Percentiles rank a stretch among this genome's conserved stretches.
These are phyloP conservation scores for Sphecodes monilicornis DNA, from an alignment of 2,888 invertebrate species.

Conservation along the genomic window DNA sequence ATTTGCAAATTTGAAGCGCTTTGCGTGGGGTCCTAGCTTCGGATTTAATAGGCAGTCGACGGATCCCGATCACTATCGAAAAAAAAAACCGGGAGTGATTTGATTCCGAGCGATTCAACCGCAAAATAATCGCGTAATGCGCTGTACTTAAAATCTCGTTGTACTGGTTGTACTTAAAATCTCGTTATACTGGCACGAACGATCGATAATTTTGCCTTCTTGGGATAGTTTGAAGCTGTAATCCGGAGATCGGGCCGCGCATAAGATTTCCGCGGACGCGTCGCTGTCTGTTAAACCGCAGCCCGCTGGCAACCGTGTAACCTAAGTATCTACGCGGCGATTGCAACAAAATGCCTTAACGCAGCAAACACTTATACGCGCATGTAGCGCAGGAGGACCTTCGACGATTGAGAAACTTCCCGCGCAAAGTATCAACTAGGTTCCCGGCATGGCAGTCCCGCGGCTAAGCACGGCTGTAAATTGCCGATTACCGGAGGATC, in stretches of 20 bases:
- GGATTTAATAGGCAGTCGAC: slow-evolving; percentile 25
- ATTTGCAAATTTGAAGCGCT: slow-evolving; percentile 63
- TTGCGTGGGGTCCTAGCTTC: not conserved
- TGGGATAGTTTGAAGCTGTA: not conserved
- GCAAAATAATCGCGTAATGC: slow-evolving; percentile 31
- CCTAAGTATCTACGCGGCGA: not conserved
- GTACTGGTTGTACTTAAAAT: slow-evolving; percentile 45
- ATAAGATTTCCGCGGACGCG: not conserved
- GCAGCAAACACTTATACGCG: not conserved
- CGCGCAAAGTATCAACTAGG: not conserved
- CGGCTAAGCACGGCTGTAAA: not conserved
- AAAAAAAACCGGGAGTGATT: slow-evolving; percentile 12
- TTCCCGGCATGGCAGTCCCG: not conserved
- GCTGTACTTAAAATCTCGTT: slow-evolving; percentile 54
- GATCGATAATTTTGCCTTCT: slow-evolving; percentile 3
- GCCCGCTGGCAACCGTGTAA: not conserved
- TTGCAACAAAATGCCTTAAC: not conserved
- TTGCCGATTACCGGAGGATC: not conserved
- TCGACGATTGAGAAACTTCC: not conserved
- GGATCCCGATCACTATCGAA: not conserved
- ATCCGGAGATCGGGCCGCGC: not conserved
- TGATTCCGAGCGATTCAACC: slow-evolving; percentile 24
- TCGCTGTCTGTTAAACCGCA: not conserved
- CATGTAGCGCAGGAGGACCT: not conserved
- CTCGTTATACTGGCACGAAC: slow-evolving; percentile 38